Conservation (phyloP, 2,797 vertebrate genomes). For the Smutsia gigantea region DNA sequence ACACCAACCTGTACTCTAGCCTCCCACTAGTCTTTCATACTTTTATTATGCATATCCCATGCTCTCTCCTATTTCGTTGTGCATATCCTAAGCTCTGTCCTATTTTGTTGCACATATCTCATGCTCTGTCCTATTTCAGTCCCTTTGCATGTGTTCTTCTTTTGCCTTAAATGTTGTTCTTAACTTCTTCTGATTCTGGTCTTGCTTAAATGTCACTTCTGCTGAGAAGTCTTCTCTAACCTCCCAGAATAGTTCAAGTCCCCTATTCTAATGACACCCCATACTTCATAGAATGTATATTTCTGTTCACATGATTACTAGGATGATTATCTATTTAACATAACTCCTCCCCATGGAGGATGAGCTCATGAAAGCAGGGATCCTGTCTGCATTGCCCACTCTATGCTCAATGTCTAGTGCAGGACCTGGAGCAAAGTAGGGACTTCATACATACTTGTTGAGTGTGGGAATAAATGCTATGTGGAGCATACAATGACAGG, state of each 20-base stretch:
- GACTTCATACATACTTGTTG: neutral
- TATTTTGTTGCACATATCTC: neutral
- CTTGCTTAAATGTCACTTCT: neutral
- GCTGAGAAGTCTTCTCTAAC: neutral
- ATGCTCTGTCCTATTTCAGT: neutral
- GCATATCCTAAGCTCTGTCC: neutral
- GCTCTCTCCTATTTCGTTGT: neutral
- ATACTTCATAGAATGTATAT: neutral
- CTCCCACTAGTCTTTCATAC: neutral
- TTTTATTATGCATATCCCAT: neutral
- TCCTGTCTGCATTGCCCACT: neutral
- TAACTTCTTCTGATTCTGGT: neutral
- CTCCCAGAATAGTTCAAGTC: neutral
- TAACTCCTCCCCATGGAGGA: neutral
- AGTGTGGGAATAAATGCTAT: neutral
- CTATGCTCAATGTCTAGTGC: neutral
- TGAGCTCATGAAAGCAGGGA: neutral
- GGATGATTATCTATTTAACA: neutral
- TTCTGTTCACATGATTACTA: neutral
- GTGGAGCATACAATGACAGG: neutral
- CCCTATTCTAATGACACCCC: neutral
- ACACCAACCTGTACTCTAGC: neutral
- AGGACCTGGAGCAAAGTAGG: neutral
- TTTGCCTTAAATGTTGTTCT: neutral
- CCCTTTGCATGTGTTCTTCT: neutral